These are phyloP conservation scores for Loripinus fragilis DNA, from an alignment of 2,888 invertebrate genomes.

Conservation along the genomic window DNA sequence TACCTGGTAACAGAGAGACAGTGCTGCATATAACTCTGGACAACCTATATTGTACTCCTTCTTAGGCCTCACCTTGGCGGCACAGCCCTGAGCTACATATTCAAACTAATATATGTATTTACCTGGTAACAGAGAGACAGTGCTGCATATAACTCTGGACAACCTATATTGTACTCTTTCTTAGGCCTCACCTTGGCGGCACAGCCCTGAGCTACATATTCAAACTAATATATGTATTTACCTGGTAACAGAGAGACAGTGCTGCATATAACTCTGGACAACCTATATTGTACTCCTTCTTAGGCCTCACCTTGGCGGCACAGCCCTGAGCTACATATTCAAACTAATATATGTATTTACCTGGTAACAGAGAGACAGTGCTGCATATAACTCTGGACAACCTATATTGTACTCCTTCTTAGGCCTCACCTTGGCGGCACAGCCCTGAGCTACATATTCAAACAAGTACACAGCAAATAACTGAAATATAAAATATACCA, in stretches of 20 bases:
- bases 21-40: slow-evolving; percentile 75
- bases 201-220: no score
- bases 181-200: slow-evolving; percentile 74
- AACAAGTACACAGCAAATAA: slow-evolving; percentile 76
- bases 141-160: slow-evolving; percentile 76
- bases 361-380: slow-evolving; percentile 76
- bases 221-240: no score
- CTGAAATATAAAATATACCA: slow-evolving; percentile 59
- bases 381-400: slow-evolving; percentile 77
- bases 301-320: slow-evolving; percentile 74
- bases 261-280: slow-evolving; percentile 78
- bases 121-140: slow-evolving; percentile 78
- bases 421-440: slow-evolving; percentile 75
- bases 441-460: slow-evolving; percentile 77
- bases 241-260: slow-evolving; percentile 77
- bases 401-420: slow-evolving; percentile 72
- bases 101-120: no score
- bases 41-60: slow-evolving; percentile 75
- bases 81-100: slow-evolving; percentile 77
- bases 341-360: no score
- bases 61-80: slow-evolving; percentile 72
- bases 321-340: no score
- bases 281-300: slow-evolving; percentile 71
- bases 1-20: slow-evolving; percentile 78
- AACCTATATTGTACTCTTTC: slow-evolving; percentile 73